A percentile compares a stretch with the other conserved stretches of the same genome.
Evolutionary conservation across 2,888 invertebrate genomes (phyloP).

Genomic region (Molorchus minor): DNA sequence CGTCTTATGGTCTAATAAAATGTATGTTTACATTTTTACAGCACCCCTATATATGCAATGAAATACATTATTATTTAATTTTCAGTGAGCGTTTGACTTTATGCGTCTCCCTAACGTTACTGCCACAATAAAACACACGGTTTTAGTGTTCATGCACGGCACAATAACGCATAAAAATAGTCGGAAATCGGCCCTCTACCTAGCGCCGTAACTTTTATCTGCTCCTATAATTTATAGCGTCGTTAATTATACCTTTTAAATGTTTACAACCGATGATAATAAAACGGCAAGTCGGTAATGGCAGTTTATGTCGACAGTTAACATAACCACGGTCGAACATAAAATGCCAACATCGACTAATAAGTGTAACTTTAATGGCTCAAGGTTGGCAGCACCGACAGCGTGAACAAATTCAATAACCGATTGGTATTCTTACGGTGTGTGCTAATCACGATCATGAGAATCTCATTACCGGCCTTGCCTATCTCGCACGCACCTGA

Average conservation of each 20-base stretch:
- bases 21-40: conserved; percentile 23
- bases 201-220: conserved; percentile 36
- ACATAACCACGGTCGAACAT: conserved; percentile 42
- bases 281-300: conserved; percentile 48
- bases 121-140: conserved; percentile 31
- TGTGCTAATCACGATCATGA: conserved; percentile 34
- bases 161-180: conserved; percentile 32
- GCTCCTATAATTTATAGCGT: conserved; percentile 40
- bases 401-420: conserved; percentile 31
- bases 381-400: conserved; percentile 31
- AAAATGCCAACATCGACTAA: conserved; percentile 44
- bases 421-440: conserved; percentile 32
- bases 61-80: conserved; percentile 33
- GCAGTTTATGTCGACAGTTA: conserved; percentile 46
- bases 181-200: conserved; percentile 28
- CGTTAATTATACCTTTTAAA: conserved; percentile 53
- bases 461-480: conserved; percentile 12
- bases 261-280: conserved; percentile 50
- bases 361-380: conserved; percentile 43
- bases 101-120: conserved; percentile 26
- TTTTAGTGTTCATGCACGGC: conserved; percentile 28
- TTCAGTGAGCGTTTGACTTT: conserved; percentile 36
- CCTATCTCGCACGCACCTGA: conserved; percentile 13
- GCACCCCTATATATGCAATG: conserved; percentile 21
- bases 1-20: conserved; percentile 15